These are phyloP conservation scores for Mamestra configurata DNA, from an alignment of 1,140 invertebrate genomes.

Conservation along the genomic window DNA sequence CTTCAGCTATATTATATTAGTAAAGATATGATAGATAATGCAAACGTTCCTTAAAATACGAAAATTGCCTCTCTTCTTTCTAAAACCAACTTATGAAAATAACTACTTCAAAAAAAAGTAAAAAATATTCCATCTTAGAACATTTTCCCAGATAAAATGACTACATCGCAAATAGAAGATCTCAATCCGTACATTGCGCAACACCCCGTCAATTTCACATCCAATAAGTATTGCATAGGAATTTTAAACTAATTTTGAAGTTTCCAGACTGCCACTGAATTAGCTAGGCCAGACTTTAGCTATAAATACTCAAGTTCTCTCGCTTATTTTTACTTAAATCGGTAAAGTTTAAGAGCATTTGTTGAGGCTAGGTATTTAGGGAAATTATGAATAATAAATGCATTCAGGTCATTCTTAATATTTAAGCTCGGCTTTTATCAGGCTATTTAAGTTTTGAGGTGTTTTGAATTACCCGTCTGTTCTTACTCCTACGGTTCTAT, in stretches of 20 bases:
- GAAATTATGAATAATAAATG: constrained; percentile 17
- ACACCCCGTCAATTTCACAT: constrained; percentile 30
- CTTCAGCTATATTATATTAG: no score
- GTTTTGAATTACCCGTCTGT: background rate
- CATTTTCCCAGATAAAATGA: background rate
- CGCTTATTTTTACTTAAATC: constrained; percentile 14
- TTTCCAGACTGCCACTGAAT: constrained; percentile 14
- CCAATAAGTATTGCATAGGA: constrained; percentile 39
- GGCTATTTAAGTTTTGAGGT: background rate
- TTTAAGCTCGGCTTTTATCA: background rate
- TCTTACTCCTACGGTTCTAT: background rate
- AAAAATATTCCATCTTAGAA: no score
- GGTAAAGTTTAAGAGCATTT: constrained; percentile 11
- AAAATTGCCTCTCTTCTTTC: no score
- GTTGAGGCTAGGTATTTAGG: constrained; percentile 9
- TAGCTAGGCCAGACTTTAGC: constrained; percentile 13
- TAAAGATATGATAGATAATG: no score
- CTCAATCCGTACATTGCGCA: background rate
- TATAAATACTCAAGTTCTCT: constrained; percentile 21
- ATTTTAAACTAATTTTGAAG: constrained; percentile 36
- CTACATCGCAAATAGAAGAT: background rate
- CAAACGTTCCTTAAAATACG: no score
- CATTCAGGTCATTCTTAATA: background rate
- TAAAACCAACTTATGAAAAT: no score
- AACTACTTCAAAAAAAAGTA: no score